Conservation (phyloP, 2,797 vertebrate genomes). For the Hipposideros larvatus region DNA sequence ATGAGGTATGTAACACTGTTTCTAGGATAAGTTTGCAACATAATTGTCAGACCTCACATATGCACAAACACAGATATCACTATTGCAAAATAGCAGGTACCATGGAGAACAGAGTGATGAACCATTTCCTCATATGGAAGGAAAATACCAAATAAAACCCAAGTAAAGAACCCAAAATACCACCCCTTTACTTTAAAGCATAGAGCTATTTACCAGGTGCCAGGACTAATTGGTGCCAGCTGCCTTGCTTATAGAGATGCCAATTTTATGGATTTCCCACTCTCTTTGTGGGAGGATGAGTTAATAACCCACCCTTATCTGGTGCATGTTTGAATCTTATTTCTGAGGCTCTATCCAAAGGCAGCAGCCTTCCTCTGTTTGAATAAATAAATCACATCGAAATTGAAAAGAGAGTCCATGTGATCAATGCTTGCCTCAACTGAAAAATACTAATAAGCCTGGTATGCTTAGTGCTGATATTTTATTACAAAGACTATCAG, state of each 20-base stretch:
- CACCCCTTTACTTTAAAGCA: background rate
- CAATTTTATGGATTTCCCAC: background rate
- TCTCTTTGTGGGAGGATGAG: conserved; percentile 32
- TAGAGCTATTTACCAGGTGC: conserved; percentile 26
- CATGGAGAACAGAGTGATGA: conserved; percentile 17
- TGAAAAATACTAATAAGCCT: background rate
- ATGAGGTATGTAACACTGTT: no score
- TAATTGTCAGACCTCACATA: no score
- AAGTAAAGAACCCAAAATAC: conserved; percentile 67
- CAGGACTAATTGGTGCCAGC: conserved; percentile 66
- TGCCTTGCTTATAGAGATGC: conserved; percentile 59
- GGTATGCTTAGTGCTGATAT: background rate
- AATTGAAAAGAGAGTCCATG: background rate
- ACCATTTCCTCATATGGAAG: conserved; percentile 63
- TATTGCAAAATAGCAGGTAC: background rate
- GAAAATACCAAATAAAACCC: conserved; percentile 59
- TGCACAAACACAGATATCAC: background rate
- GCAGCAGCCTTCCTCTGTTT: background rate
- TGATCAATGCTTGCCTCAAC: background rate
- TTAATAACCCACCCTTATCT: conserved; percentile 50
- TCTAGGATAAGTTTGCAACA: no score
- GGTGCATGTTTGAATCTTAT: conserved; percentile 30
- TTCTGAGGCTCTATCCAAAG: conserved; percentile 20
- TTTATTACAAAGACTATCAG: background rate
- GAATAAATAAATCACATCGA: background rate